Percentiles rank a stretch among this genome's conserved stretches.
Evolutionary conservation across 1,140 invertebrate genomes (phyloP).

Genomic region (Goniozus legneri): DNA sequence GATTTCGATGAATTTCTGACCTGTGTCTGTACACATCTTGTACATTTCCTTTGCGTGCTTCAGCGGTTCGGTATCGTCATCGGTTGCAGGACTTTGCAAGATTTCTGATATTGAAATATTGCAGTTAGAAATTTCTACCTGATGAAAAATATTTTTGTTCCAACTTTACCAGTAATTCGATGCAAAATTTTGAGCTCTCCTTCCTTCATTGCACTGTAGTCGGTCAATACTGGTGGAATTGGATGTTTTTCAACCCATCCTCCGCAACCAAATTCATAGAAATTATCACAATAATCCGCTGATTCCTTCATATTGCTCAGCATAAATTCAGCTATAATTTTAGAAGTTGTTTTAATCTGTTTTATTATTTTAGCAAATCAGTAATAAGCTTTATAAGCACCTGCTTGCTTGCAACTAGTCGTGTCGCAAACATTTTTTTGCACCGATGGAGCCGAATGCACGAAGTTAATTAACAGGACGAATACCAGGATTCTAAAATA

Average conservation of each 20-base stretch:
- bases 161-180: neutral
- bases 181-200: no score
- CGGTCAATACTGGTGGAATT: neutral
- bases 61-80: neutral
- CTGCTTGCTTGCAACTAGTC: neutral
- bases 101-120: neutral
- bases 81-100: neutral
- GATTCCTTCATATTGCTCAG: neutral
- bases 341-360: neutral
- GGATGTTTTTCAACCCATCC: neutral
- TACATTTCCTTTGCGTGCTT: neutral
- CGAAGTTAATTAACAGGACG: neutral
- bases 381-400: neutral
- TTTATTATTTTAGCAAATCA: neutral
- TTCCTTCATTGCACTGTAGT: neutral
- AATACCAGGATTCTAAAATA: neutral
- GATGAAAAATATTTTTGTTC: no score
- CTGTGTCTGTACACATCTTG: neutral
- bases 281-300: neutral
- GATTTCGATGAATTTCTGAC: neutral
- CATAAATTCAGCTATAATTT: neutral
- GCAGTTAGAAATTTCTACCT: neutral
- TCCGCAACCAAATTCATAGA: neutral
- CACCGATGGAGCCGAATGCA: neutral
- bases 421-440: no score